phyloP scores from a whole-genome alignment of 2,888 invertebrate species.

The Bembecia ichneumoniformis region DNA sequence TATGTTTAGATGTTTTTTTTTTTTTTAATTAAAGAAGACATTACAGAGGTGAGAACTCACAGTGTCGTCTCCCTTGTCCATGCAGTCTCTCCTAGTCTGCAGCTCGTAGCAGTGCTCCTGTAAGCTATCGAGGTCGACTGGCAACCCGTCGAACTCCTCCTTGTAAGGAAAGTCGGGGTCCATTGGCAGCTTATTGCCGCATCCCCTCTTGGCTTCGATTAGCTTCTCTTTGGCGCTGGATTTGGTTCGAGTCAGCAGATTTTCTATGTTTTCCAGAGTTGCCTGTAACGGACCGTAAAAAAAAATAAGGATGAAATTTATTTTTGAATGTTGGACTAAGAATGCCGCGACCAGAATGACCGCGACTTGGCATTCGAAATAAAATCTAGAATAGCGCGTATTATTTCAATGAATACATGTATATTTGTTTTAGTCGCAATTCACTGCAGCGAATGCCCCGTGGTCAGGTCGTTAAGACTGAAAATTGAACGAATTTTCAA shows the following conservation, averaged over 20 bases:
- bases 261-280: conserved; percentile 45
- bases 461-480: too few species aligned
- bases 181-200: conserved; percentile 70
- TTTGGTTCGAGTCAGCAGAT: conserved; percentile 31
- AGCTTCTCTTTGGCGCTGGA: conserved; percentile 63
- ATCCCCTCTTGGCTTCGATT: conserved; percentile 64
- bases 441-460: too few species aligned
- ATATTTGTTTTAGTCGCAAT: too few species aligned
- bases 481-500: too few species aligned
- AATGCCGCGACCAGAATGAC: too few species aligned
- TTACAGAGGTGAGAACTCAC: conserved; percentile 31
- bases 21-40: too few species aligned
- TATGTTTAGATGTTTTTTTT: too few species aligned
- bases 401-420: too few species aligned
- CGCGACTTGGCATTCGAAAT: too few species aligned
- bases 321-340: neutral
- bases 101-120: conserved; percentile 67
- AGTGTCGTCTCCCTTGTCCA: conserved; percentile 71
- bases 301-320: too few species aligned
- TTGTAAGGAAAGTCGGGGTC: conserved; percentile 70
- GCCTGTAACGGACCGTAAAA: conserved; percentile 33
- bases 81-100: conserved; percentile 76
- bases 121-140: conserved; percentile 64
- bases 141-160: conserved; percentile 65
- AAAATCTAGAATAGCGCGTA: too few species aligned